Evolutionary conservation across 1,140 invertebrate species (phyloP).

Genomic region (Brachystomella parvula): DNA sequence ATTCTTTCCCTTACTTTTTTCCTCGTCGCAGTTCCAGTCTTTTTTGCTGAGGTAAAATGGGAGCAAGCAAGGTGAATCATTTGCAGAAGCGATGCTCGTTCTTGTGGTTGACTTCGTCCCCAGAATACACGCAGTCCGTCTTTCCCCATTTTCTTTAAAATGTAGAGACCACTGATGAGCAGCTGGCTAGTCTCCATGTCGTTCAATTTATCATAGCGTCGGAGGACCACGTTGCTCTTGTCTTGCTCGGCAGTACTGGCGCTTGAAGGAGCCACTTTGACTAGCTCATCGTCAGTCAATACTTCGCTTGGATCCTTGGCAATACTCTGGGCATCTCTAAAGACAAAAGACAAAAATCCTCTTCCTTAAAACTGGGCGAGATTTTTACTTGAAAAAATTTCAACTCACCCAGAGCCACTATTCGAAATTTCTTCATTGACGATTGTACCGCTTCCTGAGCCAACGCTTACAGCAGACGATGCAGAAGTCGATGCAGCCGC

Average conservation of each 20-base stretch:
- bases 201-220: slow-evolving; percentile 37
- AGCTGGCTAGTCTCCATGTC: slow-evolving; percentile 37
- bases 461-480: slow-evolving; percentile 25
- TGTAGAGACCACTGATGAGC: slow-evolving; percentile 33
- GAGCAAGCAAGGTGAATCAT: slow-evolving; percentile 34
- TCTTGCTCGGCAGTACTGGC: slow-evolving; percentile 26
- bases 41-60: slow-evolving; percentile 35
- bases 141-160: slow-evolving; percentile 34
- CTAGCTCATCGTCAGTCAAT: slow-evolving; percentile 21
- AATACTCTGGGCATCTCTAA: slow-evolving; percentile 30
- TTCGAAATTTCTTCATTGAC: slow-evolving; percentile 33
- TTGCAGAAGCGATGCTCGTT: slow-evolving; percentile 33
- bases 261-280: slow-evolving; percentile 8
- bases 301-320: slow-evolving; percentile 33
- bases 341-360: too few species aligned
- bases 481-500: slow-evolving; percentile 20
- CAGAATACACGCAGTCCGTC: slow-evolving; percentile 30
- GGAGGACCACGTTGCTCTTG: slow-evolving; percentile 37
- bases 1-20: slow-evolving; percentile 29
- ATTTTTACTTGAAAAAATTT: neutral
- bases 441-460: slow-evolving; percentile 35
- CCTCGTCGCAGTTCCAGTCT: slow-evolving; percentile 38
- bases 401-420: slow-evolving; percentile 32
- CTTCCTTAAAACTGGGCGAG: too few species aligned
- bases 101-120: slow-evolving; percentile 25